Evolutionary conservation across 2,797 vertebrate species (phyloP).

Genomic region (Sparus aurata): DNA sequence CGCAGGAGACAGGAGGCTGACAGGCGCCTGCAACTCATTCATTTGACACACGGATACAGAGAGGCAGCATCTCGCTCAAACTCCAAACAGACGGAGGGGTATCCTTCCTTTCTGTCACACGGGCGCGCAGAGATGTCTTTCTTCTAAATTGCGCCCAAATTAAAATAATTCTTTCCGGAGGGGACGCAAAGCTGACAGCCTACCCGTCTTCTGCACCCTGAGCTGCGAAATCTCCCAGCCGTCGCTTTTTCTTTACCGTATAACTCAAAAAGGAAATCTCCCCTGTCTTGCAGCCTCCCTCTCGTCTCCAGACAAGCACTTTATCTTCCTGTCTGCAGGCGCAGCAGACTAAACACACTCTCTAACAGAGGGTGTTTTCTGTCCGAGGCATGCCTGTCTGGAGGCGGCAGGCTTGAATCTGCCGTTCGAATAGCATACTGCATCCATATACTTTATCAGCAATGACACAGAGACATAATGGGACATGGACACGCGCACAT

Average conservation of each 20-base stretch:
- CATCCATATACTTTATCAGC: slow-evolving; percentile 50
- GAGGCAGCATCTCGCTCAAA: slow-evolving; percentile 42
- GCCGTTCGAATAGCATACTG: slow-evolving; percentile 51
- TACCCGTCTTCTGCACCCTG: slow-evolving; percentile 49
- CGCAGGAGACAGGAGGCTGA: slow-evolving; percentile 42
- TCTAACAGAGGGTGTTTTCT: slow-evolving; percentile 64
- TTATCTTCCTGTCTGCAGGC: slow-evolving; percentile 74
- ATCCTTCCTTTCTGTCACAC: slow-evolving; percentile 4
- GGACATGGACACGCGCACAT: slow-evolving; percentile 11
- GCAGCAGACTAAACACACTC: slow-evolving; percentile 72
- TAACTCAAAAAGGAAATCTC: slow-evolving; percentile 73
- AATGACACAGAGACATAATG: slow-evolving; percentile 52
- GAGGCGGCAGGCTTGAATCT: slow-evolving; percentile 53
- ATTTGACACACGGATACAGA: slow-evolving; percentile 34
- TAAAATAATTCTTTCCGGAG: slow-evolving; percentile 46
- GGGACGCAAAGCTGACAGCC: slow-evolving; percentile 50
- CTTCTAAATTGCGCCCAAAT: slow-evolving; percentile 52
- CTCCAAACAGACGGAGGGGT: slow-evolving; percentile 30
- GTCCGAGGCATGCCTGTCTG: slow-evolving; percentile 57
- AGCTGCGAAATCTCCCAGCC: slow-evolving; percentile 36
- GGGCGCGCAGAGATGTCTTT: neutral
- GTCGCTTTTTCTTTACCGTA: slow-evolving; percentile 53
- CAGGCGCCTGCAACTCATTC: slow-evolving; percentile 57
- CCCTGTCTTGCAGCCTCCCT: slow-evolving; percentile 54
- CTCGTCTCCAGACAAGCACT: slow-evolving; percentile 65